A percentile compares a stretch with the other conserved stretches of the same genome.
Evolutionary conservation across 2,113 vertebrate species (phyloP).

Genomic region (Oreochromis aureus): DNA sequence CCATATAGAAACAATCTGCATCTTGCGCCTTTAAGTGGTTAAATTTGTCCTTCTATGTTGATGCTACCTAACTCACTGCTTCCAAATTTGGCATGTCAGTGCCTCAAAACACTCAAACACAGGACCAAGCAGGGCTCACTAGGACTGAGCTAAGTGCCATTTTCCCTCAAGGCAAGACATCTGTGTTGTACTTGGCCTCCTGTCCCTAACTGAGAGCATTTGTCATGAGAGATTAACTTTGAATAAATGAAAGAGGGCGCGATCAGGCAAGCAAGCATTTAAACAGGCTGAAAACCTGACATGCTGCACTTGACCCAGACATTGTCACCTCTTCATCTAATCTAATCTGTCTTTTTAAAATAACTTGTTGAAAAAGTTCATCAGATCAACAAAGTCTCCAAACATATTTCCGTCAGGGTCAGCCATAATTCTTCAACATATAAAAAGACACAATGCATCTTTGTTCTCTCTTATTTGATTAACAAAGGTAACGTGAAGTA

Average conservation of each 20-base stretch:
- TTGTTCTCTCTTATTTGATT: background rate
- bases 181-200: background rate
- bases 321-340: background rate
- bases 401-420: background rate
- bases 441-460: background rate
- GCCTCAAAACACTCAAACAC: background rate
- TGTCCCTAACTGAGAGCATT: background rate
- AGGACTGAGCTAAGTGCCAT: background rate
- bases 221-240: conserved; percentile 6
- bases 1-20: background rate
- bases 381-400: background rate
- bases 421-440: background rate
- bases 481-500: background rate
- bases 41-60: background rate
- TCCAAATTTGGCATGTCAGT: background rate
- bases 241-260: background rate
- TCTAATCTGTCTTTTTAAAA: background rate
- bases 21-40: background rate
- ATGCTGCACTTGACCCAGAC: background rate
- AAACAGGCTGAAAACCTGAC: background rate
- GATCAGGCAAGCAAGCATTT: background rate
- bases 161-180: conserved; percentile 3
- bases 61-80: background rate
- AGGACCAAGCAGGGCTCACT: background rate
- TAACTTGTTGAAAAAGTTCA: background rate